Percentiles rank a stretch among this genome's conserved stretches.
These are phyloP conservation scores for Discoglossus pictus DNA, from an alignment of 2,797 vertebrate species.

Conservation along the genomic window DNA sequence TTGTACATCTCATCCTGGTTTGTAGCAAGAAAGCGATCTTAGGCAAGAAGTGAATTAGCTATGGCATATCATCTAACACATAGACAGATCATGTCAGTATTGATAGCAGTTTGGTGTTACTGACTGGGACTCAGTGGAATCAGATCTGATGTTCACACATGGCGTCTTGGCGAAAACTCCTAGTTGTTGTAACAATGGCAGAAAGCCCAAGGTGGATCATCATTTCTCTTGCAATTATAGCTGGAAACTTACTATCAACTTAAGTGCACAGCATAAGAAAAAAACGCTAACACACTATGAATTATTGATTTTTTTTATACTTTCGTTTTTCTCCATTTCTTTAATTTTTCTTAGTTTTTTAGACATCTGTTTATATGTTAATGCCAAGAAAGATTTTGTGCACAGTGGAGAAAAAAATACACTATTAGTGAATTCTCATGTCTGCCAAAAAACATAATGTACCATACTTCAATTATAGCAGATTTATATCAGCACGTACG, in stretches of 20 bases:
- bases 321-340: background rate
- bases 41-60: constrained; percentile 33
- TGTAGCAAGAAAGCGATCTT: constrained; percentile 3
- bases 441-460: constrained; percentile 30
- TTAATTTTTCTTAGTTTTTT: too few relatives aligned
- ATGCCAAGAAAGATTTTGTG: constrained; percentile 31
- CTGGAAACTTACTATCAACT: too few relatives aligned
- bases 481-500: constrained; percentile 7
- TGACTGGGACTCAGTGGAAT: constrained; percentile 40
- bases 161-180: constrained; percentile 11
- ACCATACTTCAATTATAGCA: constrained; percentile 22
- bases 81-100: constrained; percentile 41
- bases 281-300: too few relatives aligned
- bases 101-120: constrained; percentile 21
- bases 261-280: too few relatives aligned
- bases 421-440: constrained; percentile 22
- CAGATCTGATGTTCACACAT: constrained; percentile 47
- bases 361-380: constrained; percentile 24
- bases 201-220: constrained; percentile 22
- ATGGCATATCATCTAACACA: constrained; percentile 24
- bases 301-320: background rate
- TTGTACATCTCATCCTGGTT: constrained; percentile 13
- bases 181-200: constrained; percentile 6
- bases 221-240: background rate
- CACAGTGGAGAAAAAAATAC: constrained; percentile 26